A percentile compares a stretch with the other conserved stretches of the same genome.
phyloP scores from a whole-genome alignment of 2,888 invertebrate genomes.

The Agapostemon virescens region DNA sequence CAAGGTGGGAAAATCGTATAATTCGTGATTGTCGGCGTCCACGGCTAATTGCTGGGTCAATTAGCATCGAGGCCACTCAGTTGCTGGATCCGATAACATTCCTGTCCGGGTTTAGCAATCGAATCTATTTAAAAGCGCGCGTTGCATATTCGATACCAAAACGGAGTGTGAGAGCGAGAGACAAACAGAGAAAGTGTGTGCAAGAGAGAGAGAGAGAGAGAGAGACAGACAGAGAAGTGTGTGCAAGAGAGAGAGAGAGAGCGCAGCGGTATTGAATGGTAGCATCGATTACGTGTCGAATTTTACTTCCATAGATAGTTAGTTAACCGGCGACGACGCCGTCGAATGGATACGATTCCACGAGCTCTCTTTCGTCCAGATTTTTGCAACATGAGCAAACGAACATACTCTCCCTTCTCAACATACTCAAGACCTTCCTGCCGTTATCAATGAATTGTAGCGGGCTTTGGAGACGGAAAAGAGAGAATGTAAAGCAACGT shows the following conservation, averaged over 20 bases:
- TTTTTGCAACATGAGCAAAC: too few relatives aligned
- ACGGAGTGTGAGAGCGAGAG: neutral
- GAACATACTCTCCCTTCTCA: neutral
- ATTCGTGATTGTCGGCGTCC: conserved; percentile 32
- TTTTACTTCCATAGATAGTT: conserved; percentile 38
- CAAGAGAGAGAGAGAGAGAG: neutral
- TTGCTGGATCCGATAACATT: conserved; percentile 51
- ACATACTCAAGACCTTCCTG: neutral
- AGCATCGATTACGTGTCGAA: conserved; percentile 43
- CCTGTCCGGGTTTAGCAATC: conserved; percentile 18
- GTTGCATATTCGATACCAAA: neutral
- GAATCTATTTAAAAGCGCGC: conserved; percentile 1
- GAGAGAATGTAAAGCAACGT: neutral
- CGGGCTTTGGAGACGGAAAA: neutral
- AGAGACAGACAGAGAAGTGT: neutral
- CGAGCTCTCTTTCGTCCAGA: conserved; percentile 11
- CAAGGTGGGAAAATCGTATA: conserved; percentile 55
- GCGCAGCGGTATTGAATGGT: neutral
- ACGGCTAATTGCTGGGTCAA: conserved; percentile 73
- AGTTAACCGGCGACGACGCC: too few relatives aligned
- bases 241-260: neutral
- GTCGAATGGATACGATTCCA: conserved; percentile 14
- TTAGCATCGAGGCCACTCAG: conserved; percentile 57
- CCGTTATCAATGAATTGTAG: neutral
- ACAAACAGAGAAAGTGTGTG: neutral